Percentiles rank a stretch among this genome's conserved stretches.
phyloP scores from a whole-genome alignment of 2,888 invertebrate genomes.

The Hedya salicella region DNA sequence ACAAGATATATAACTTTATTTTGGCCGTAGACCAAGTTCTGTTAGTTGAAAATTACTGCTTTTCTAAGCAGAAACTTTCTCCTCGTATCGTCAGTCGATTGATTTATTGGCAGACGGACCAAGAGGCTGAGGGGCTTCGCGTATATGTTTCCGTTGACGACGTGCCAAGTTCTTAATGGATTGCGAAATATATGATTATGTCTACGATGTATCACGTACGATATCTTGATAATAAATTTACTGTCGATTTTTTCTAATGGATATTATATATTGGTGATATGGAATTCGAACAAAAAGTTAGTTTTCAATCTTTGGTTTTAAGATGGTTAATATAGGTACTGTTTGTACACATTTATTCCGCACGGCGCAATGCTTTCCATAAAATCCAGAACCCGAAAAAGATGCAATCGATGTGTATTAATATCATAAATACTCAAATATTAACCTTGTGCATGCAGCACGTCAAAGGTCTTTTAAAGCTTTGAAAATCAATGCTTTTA shows the following conservation, averaged over 20 bases:
- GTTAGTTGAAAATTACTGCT: conserved; percentile 58
- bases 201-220: conserved; percentile 6
- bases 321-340: too few relatives aligned
- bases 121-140: conserved; percentile 19
- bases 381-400: too few relatives aligned
- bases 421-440: too few relatives aligned
- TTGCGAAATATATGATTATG: conserved; percentile 23
- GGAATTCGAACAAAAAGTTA: too few relatives aligned
- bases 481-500: too few relatives aligned
- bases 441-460: too few relatives aligned
- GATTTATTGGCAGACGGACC: conserved; percentile 63
- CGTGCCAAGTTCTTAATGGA: conserved; percentile 50
- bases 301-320: too few relatives aligned
- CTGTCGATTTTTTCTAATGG: background rate
- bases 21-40: background rate
- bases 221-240: conserved; percentile 1
- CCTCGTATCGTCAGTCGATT: conserved; percentile 61
- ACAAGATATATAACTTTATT: background rate
- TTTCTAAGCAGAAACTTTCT: conserved; percentile 64
- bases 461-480: too few relatives aligned
- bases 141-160: conserved; percentile 45
- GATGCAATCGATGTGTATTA: too few relatives aligned
- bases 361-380: too few relatives aligned
- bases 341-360: too few relatives aligned
- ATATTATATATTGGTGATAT: too few relatives aligned